phyloP scores from a whole-genome alignment of 2,888 invertebrate genomes.

The Ochropleura plecta region DNA sequence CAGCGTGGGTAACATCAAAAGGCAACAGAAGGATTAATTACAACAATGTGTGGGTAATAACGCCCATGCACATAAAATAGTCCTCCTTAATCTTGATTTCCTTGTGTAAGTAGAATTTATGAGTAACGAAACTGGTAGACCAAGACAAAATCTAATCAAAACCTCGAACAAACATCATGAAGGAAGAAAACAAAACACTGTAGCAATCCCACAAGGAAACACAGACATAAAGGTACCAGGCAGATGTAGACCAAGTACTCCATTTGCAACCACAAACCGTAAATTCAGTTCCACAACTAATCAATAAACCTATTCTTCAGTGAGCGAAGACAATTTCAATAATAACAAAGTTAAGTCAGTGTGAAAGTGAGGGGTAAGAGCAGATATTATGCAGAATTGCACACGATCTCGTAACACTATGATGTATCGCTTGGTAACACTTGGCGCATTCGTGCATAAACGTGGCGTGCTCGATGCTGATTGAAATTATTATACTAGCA shows the following conservation, averaged over 20 bases:
- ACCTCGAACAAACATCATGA: slow-evolving; percentile 3
- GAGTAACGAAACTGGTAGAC: background rate
- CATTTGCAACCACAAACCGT: slow-evolving; percentile 50
- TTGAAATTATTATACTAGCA: slow-evolving; percentile 56
- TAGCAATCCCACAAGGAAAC: slow-evolving; percentile 29
- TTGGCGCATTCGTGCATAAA: slow-evolving; percentile 62
- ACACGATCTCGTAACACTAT: slow-evolving; percentile 59
- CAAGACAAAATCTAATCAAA: slow-evolving; percentile 24
- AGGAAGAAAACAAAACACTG: slow-evolving; percentile 12
- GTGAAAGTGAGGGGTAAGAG: slow-evolving; percentile 58
- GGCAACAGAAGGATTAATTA: slow-evolving; percentile 34
- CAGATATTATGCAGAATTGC: slow-evolving; percentile 60
- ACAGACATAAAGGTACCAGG: slow-evolving; percentile 5
- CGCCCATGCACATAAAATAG: slow-evolving; percentile 2
- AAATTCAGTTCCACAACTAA: slow-evolving; percentile 42
- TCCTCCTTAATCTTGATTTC: background rate
- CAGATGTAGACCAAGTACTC: slow-evolving; percentile 46
- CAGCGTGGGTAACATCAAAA: slow-evolving; percentile 9
- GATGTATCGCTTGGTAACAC: slow-evolving; percentile 54
- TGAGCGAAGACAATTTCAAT: slow-evolving; percentile 51
- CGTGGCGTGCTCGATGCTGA: slow-evolving; percentile 56
- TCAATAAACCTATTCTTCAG: slow-evolving; percentile 47
- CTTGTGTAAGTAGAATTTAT: slow-evolving; percentile 1
- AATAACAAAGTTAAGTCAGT: slow-evolving; percentile 42
- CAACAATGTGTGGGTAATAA: slow-evolving; percentile 3